These are phyloP conservation scores for Polietes domitor DNA, from an alignment of 2,888 invertebrate species.

Conservation along the genomic window DNA sequence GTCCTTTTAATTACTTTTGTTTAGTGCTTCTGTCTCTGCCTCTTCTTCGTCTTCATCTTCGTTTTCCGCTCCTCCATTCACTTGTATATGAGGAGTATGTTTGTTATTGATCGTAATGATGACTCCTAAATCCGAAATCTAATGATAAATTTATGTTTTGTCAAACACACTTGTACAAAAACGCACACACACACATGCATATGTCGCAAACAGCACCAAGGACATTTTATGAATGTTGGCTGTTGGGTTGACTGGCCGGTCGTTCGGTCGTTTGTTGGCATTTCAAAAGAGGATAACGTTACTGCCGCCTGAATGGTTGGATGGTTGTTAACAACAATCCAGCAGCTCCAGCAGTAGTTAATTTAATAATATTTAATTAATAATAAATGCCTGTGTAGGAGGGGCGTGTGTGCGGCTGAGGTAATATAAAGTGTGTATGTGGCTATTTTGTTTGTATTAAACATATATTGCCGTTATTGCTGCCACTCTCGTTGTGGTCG, in stretches of 20 bases:
- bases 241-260: too few relatives aligned
- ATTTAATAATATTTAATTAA: conserved; percentile 52
- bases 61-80: neutral
- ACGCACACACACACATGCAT: neutral
- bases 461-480: neutral
- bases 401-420: neutral
- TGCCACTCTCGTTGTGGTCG: too few relatives aligned
- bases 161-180: conserved; percentile 4
- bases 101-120: neutral
- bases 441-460: neutral
- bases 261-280: neutral
- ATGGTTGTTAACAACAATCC: conserved; percentile 16
- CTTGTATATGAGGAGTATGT: too few relatives aligned
- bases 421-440: neutral
- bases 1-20: neutral
- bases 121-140: neutral
- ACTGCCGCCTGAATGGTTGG: neutral
- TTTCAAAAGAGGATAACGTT: neutral
- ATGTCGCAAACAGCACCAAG: neutral
- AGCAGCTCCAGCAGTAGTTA: conserved; percentile 43
- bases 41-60: too few relatives aligned
- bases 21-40: too few relatives aligned
- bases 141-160: conserved; percentile 12
- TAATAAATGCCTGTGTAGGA: conserved; percentile 26
- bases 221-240: conserved; percentile 8